Conservation (phyloP, 2,888 invertebrate genomes). For the Drosophila borealis region DNA sequence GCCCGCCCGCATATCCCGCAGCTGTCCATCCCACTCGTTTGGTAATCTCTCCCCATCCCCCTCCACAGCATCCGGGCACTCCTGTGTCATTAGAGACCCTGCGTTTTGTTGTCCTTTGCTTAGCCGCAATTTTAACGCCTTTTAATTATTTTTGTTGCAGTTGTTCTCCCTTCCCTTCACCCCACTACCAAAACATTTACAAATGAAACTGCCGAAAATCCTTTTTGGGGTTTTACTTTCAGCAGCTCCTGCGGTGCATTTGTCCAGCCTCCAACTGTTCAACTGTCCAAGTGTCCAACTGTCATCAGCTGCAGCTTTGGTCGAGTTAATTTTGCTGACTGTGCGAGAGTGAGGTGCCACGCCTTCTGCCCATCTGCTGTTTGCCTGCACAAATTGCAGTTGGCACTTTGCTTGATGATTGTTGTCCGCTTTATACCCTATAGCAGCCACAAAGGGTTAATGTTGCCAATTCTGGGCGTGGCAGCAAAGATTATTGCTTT, state of each 20-base stretch:
- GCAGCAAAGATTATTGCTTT: not conserved
- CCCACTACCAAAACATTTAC: conserved; percentile 32
- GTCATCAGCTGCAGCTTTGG: conserved; percentile 55
- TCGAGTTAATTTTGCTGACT: conserved; percentile 55
- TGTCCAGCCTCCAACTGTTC: conserved; percentile 19
- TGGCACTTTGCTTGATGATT: conserved; percentile 47
- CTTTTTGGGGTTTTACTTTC: conserved; percentile 11
- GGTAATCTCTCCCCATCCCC: not conserved
- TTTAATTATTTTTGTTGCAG: conserved; percentile 69
- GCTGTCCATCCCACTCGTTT: not conserved
- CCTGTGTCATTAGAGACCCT: conserved; percentile 21
- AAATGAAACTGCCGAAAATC: conserved; percentile 62
- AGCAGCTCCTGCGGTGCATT: conserved; percentile 38
- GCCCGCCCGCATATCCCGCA: not conserved
- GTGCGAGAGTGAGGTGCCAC: conserved; percentile 8
- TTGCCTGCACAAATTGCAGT: conserved; percentile 38
- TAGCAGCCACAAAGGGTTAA: not conserved
- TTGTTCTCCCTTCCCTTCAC: conserved; percentile 1
- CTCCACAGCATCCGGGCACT: not conserved
- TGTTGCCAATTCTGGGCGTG: not conserved
- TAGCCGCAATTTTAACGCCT: conserved; percentile 63
- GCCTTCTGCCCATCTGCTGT: conserved; percentile 15
- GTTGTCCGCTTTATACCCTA: conserved; percentile 31
- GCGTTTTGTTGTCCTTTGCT: conserved; percentile 33
- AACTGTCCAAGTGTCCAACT: conserved; percentile 30